These are phyloP conservation scores for Pseudomyrmex pallidus DNA, from an alignment of 1,140 invertebrate species.

Conservation along the genomic window DNA sequence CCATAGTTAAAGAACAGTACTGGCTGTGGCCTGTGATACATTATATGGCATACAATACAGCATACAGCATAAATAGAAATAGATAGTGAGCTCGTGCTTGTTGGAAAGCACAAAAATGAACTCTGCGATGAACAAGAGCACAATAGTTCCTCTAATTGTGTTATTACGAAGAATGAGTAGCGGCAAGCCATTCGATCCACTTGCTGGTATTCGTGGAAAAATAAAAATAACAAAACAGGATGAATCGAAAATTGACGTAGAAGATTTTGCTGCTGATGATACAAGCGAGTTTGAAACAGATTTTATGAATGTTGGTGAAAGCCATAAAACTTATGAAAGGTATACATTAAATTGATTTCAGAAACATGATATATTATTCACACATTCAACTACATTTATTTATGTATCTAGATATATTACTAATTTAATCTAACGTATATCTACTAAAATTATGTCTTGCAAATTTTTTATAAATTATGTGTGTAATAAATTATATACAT, in stretches of 20 bases:
- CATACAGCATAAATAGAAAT: too few species aligned
- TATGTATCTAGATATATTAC: neutral
- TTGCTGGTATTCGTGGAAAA: slow-evolving; percentile 22
- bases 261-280: slow-evolving; percentile 73
- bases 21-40: too few species aligned
- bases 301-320: slow-evolving; percentile 82
- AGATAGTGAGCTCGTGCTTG: too few species aligned
- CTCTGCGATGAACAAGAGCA: neutral
- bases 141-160: neutral
- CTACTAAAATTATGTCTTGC: slow-evolving; percentile 1
- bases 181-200: neutral
- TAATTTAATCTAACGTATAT: neutral
- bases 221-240: neutral
- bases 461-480: slow-evolving; percentile 34
- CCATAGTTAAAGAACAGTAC: too few species aligned
- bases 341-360: slow-evolving; percentile 40
- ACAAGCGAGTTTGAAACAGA: slow-evolving; percentile 83
- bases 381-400: slow-evolving; percentile 18
- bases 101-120: neutral
- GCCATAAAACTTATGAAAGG: slow-evolving; percentile 80
- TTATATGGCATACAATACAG: too few species aligned
- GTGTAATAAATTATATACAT: slow-evolving; percentile 29
- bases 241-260: neutral
- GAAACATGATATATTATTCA: neutral
- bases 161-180: slow-evolving; percentile 39